phyloP scores from a whole-genome alignment of 2,113 vertebrate species.

The Gymnogyps californianus region DNA sequence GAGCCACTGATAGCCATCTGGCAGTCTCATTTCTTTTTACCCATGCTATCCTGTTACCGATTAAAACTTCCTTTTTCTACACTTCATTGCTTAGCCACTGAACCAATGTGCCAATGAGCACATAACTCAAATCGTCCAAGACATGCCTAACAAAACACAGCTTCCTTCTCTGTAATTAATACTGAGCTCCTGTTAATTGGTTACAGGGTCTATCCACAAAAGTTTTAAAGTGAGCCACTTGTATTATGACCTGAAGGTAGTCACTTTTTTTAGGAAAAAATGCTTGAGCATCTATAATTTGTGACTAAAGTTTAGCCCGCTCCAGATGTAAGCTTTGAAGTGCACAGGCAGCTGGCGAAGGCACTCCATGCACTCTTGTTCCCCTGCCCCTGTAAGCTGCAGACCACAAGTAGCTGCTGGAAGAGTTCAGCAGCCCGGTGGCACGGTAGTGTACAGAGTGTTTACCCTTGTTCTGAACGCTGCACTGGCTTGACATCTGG shows the following conservation, averaged over 20 bases:
- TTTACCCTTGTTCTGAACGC: neutral
- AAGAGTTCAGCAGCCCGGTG: neutral
- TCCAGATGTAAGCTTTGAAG: neutral
- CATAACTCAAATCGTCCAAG: neutral
- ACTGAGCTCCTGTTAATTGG: neutral
- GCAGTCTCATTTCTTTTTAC: neutral
- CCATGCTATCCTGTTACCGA: neutral
- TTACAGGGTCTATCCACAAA: neutral
- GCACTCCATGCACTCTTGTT: rapidly evolving
- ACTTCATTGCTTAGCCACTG: neutral
- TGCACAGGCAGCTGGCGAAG: neutral
- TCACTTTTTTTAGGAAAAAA: neutral
- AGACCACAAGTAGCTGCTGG: neutral
- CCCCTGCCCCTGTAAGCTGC: neutral
- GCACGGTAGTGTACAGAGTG: rapidly evolving
- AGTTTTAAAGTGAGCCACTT: neutral
- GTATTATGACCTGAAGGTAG: neutral
- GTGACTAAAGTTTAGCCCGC: neutral
- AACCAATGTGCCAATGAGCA: neutral
- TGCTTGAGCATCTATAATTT: neutral
- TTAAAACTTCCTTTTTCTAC: neutral
- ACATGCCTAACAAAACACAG: neutral
- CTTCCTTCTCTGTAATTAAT: neutral
- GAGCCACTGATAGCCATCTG: neutral
- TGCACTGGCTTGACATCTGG: neutral